These are phyloP conservation scores for Hexactinellida sp. DNA, from an alignment of 37 sponge, comb jelly and placozoan species.

Conservation along the genomic window DNA sequence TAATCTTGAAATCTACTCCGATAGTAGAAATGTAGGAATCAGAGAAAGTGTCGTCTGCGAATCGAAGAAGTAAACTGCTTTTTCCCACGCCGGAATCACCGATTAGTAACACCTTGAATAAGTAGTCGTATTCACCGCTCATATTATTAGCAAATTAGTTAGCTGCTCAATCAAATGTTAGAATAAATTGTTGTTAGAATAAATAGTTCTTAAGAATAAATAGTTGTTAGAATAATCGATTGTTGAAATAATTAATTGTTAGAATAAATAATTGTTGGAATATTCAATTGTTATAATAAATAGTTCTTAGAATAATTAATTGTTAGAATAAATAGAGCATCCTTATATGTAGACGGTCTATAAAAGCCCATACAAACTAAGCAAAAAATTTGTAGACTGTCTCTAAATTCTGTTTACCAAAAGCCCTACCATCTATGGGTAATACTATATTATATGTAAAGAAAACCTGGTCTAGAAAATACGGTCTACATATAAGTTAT, in stretches of 20 bases:
- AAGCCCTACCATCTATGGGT: too few relatives aligned
- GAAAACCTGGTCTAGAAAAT: too few relatives aligned
- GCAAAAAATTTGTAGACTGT: too few relatives aligned
- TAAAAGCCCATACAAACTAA: too few relatives aligned
- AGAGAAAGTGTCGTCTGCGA: conserved; percentile 53
- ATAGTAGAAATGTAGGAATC: conserved; percentile 53
- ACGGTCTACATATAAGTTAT: too few relatives aligned
- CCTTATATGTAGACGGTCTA: too few relatives aligned
- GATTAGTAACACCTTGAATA: background rate
- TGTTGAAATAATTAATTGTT: background rate
- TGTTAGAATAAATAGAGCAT: too few relatives aligned
- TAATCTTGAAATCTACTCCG: conserved; percentile 52
- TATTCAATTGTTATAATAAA: background rate
- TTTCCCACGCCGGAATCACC: conserved; percentile 20
- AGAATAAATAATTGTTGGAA: background rate
- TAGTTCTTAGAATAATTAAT: too few relatives aligned
- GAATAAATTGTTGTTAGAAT: background rate
- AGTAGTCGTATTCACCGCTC: conserved; percentile 18
- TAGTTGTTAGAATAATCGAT: background rate
- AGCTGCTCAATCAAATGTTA: background rate
- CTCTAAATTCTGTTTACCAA: too few relatives aligned
- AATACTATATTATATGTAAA: too few relatives aligned
- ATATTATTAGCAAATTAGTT: background rate
- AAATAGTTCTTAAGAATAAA: background rate
- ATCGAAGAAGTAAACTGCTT: conserved; percentile 41